Base-by-base conservation (phyloP, 1,140 invertebrate genomes). In the Lordiphosa collinella region DNA sequence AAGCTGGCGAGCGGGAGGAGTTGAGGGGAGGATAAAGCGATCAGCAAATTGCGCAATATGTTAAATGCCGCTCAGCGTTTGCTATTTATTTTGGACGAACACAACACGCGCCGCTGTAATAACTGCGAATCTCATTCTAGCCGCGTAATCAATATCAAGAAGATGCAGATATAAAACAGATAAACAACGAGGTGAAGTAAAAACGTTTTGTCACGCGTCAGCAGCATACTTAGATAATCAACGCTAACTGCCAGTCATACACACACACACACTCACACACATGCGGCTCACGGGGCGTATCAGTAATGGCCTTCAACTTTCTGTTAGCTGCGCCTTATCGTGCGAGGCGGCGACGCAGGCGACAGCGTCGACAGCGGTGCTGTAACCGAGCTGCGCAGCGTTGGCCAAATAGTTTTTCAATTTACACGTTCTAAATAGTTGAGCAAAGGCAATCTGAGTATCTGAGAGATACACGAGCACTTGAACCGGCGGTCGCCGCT, bases 261-360 rank as follows among this genome's bases (percentile, higher is more conserved):
- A 60, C 22, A 36, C 36, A 49, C 38, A 53, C 56, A 44, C 32
- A 34, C 29, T 7, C 38, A 34, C 32, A 46, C 29, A 29, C 12
- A 16, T 66, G 74, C 48, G 75, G 67, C 70, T 54, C 78, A 80
- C 71, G 51, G 76, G 70, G 54, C 78, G 72, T 82, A 82, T 82
- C 78, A 82, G 79, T 71, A 78, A 84, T 84, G 78, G 78, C 78
- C 78, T 84, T 84, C 78, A 84, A 84, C 78, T 84, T 84, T 78
- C 65, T 69, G 79, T 78, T 84, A 62, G 73, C 66, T 54, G 63
- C 66, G 76, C 68, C 72, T 84, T 84, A 84, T 84, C 78, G 78
- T 84, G 55, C 78, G 78, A 59, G 35, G 13, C 76, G 49, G 61
- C 72, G 72, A 54, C 62, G 75, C 18, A 35, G 16, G 44, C 25